Base-by-base conservation (phyloP, 1,140 invertebrate species). In the Daktulosphaira vitifoliae region DNA sequence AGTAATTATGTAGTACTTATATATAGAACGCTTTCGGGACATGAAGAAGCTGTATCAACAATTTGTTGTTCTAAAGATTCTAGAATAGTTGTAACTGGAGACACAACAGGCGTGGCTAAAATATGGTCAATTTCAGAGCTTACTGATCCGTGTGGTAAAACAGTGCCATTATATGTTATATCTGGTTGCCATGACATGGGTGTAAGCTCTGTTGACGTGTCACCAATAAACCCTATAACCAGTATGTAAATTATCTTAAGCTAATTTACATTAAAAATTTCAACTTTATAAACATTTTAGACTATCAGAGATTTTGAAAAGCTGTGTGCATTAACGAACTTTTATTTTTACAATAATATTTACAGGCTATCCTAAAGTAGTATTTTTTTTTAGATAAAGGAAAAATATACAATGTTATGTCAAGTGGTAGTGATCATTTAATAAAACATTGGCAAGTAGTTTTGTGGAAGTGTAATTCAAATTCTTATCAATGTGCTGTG, bases 141-240 rank as follows among this genome's bases (percentile, higher is more conserved):
- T 2, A 42, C 22, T 23, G 33, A 48, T 62, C 4, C n/a, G 29
- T 20, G 13, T 51, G 9, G 69, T 16, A 46, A 50, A 18, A 15
- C 22, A 16, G 18, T 3, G 0, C 53, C 65, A 18, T 1, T 56
- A 6, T 20, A 25, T 1, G 44, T 53, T 20, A 18, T 78, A 20
- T 78, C 82, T 56, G 85, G 86, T 73, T 85, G 83, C 68, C 87
- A 89, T 72, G 88, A 90, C 73, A 74, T 89, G 56, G 87, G 87
- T 8, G 81, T 90, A 3, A 77, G 84, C 18, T 79, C 79, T 48
- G 80, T 82, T 68, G 84, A 87, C 69, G 83, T 89, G 71, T 78
- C 80, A 11, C 44, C 65, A 20, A 67, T 67, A 16, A 74, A 74
- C 62, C 53, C 72, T 48, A 56, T 74, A 16, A 72, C 69, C 23